Percentiles rank a stretch among this genome's conserved stretches.
phyloP scores from a whole-genome alignment of 2,113 vertebrate species.

The Phalacrocorax aristotelis region DNA sequence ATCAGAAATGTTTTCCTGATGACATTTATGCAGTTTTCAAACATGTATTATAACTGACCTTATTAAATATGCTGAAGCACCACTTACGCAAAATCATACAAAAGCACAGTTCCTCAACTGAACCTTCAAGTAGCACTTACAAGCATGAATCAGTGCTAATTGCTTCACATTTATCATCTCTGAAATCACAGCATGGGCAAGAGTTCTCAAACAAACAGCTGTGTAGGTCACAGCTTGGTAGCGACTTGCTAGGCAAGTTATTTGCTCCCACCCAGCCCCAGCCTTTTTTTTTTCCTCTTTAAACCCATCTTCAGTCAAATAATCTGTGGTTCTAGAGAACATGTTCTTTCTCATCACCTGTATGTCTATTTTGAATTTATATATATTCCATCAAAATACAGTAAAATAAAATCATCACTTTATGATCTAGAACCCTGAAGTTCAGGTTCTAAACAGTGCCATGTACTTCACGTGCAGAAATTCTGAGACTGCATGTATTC shows the following conservation, averaged over 20 bases:
- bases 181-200: constrained; percentile 39
- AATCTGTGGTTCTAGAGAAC: background rate
- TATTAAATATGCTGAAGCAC: constrained; percentile 72
- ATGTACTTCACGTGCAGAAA: background rate
- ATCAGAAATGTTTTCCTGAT: constrained; percentile 77
- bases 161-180: constrained; percentile 53
- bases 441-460: background rate
- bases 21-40: constrained; percentile 76
- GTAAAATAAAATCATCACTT: background rate
- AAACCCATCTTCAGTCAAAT: background rate
- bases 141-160: constrained; percentile 65
- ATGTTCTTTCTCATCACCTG: background rate
- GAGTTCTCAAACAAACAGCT: constrained; percentile 54
- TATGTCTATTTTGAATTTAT: background rate
- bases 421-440: background rate
- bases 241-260: background rate
- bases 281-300: background rate
- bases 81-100: constrained; percentile 57
- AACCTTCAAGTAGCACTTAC: constrained; percentile 55
- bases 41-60: constrained; percentile 72
- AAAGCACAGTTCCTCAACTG: constrained; percentile 37
- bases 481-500: background rate
- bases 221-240: constrained; percentile 37
- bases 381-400: background rate
- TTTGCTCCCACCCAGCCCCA: background rate